Evolutionary conservation across 2,797 vertebrate species (phyloP), one percentile per base, ranked within the genome.

Genomic region (Menidia menidia): DNA sequence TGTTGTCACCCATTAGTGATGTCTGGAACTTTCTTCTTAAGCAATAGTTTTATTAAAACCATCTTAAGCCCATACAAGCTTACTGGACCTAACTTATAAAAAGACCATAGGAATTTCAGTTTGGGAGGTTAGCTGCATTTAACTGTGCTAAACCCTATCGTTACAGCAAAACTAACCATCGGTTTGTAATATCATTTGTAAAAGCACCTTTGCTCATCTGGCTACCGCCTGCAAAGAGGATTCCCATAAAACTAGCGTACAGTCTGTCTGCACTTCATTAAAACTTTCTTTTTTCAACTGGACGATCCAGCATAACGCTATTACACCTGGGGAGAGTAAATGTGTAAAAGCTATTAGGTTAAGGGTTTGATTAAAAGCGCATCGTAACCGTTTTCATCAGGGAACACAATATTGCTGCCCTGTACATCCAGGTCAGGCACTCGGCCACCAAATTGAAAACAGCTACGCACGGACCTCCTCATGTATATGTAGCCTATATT

Each of bases 321-420:
- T 87, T 90, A 78, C 87, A 89, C 88, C 81, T 84, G 86, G 85
- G 87, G 79, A 84, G 79, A 59, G 68, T 83, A 80, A 84, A 85
- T 69, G 77, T 66, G 76, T 41, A 60, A 54, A 82, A 80, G 80
- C 89, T 84, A 89, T 93, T 91, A 88, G 69, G 82, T 91, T 90
- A 91, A 91, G 83, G 75, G 78, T 79, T 87, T 92, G 87, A 91
- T 93, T 92, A 93, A 93, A 93, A 86, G 89, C 75, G 74, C 81
- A 82, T 88, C 85, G 64, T 80, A 83, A 74, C 81, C 71, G 41
- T 85, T 90, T 84, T 60, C 84, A 88, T 85, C 79, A 64, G 84
- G 83, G 87, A 82, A 73, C 57, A 19, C 51, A 65, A 60, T 85
- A 82, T 72, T 87, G 74, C 82, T 69, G 66, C 75, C 58, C 63